These are phyloP conservation scores for Podargus strigoides DNA, from an alignment of 2,797 vertebrate species.

Conservation along the genomic window DNA sequence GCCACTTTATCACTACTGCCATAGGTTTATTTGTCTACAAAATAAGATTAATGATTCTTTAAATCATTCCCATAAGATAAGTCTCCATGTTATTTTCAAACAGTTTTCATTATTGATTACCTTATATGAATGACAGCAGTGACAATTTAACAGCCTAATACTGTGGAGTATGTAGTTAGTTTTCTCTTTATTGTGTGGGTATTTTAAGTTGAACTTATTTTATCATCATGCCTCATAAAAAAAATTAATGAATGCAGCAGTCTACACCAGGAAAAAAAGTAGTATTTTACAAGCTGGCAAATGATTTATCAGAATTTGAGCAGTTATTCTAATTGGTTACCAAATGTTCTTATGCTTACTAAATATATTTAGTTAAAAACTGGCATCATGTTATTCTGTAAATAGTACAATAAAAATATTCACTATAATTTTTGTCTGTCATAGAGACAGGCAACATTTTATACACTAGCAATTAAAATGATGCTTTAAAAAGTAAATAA, in stretches of 20 bases:
- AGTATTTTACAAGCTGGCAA: background rate
- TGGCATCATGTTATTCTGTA: background rate
- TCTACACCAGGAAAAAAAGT: background rate
- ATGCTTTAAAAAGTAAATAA: background rate
- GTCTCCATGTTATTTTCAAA: background rate
- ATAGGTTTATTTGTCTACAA: background rate
- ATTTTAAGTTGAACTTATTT: background rate
- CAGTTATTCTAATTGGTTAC: background rate
- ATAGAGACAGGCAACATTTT: background rate
- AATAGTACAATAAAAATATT: background rate
- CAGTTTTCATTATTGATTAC: background rate
- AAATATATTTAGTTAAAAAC: background rate
- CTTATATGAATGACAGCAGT: background rate
- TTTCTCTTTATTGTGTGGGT: background rate
- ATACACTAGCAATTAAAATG: background rate
- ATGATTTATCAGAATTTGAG: background rate
- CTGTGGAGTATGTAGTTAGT: background rate
- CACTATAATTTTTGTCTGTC: background rate
- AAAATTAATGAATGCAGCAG: background rate
- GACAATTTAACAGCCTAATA: background rate
- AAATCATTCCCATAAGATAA: background rate
- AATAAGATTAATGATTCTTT: background rate
- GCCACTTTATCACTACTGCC: background rate
- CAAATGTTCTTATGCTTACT: background rate
- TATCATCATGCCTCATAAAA: background rate